phyloP scores from a whole-genome alignment of 2,797 vertebrate species.

The Streptopelia turtur region DNA sequence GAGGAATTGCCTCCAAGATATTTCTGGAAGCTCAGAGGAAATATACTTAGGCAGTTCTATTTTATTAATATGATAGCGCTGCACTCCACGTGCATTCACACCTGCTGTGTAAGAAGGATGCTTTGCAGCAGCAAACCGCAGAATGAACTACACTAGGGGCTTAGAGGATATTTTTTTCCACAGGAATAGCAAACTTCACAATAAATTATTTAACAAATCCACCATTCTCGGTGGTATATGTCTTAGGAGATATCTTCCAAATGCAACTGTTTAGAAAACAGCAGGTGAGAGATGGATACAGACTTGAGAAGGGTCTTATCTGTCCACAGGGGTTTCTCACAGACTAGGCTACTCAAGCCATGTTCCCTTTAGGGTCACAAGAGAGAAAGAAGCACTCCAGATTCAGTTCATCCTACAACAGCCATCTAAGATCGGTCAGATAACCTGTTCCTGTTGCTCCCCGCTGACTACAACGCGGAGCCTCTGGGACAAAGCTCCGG shows the following conservation, averaged over 20 bases:
- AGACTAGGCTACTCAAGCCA: background rate
- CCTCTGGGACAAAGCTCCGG: background rate
- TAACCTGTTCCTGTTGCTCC: background rate
- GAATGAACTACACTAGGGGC: background rate
- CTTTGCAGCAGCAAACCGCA: background rate
- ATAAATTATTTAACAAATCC: constrained; percentile 26
- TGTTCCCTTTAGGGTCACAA: background rate
- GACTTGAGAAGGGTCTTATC: background rate
- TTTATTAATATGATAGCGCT: constrained; percentile 2
- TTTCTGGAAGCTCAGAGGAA: constrained; percentile 33
- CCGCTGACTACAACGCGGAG: background rate
- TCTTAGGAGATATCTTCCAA: constrained; percentile 23
- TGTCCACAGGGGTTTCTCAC: background rate
- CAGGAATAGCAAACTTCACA: background rate
- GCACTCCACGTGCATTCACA: background rate
- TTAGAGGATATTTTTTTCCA: background rate
- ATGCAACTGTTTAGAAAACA: background rate
- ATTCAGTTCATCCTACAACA: background rate
- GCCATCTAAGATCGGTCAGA: background rate
- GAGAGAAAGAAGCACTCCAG: background rate
- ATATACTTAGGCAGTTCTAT: background rate
- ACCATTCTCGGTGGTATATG: background rate
- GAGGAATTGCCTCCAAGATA: constrained; percentile 29
- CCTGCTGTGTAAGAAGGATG: constrained; percentile 29
- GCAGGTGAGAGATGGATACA: background rate